phyloP scores from a whole-genome alignment of 2,113 vertebrate genomes.

The Callipepla squamata region DNA sequence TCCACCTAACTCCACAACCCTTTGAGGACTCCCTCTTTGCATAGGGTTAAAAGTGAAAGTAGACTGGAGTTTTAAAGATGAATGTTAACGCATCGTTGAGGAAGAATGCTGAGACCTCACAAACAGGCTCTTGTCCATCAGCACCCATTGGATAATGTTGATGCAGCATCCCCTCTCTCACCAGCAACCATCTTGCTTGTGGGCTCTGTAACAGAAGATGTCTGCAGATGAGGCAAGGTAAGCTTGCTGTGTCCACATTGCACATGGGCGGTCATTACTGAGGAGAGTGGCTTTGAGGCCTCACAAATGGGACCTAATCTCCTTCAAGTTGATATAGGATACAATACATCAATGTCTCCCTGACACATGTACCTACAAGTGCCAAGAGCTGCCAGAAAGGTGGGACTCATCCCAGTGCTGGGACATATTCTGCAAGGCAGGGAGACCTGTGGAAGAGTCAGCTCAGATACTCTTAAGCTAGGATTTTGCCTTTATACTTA shows the following conservation, averaged over 20 bases:
- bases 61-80: neutral
- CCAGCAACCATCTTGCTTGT: neutral
- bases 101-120: neutral
- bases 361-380: neutral
- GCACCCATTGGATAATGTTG: neutral
- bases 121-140: neutral
- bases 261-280: neutral
- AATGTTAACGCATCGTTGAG: neutral
- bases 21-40: neutral
- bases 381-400: neutral
- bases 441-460: neutral
- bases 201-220: neutral
- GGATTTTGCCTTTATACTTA: neutral
- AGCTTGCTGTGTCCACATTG: neutral
- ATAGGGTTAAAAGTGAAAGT: neutral
- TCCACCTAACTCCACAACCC: neutral
- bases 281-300: neutral
- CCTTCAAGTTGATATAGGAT: neutral
- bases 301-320: neutral
- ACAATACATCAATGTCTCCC: accelerated
- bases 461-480: neutral
- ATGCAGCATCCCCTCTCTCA: neutral
- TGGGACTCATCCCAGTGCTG: neutral
- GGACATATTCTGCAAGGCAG: neutral
- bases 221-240: neutral